These are phyloP conservation scores for Synergus japonicus DNA, from an alignment of 2,888 invertebrate genomes.

Conservation along the genomic window DNA sequence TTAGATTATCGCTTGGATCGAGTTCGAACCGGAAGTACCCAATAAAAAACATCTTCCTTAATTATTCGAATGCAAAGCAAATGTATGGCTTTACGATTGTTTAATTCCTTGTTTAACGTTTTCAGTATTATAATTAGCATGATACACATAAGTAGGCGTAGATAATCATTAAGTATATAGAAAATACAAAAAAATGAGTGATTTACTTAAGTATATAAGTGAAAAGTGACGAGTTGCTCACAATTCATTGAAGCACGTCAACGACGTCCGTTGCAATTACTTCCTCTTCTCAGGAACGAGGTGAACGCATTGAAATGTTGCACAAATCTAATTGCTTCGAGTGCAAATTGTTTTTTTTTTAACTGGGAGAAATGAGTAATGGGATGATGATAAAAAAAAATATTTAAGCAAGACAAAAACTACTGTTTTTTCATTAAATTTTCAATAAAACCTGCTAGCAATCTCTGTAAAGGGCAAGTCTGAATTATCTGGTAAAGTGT, in stretches of 20 bases:
- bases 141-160: too few species aligned
- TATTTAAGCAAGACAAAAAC: background rate
- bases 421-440: background rate
- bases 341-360: background rate
- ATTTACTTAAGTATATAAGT: background rate
- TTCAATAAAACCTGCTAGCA: background rate
- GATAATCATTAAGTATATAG: background rate
- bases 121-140: background rate
- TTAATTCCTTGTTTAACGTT: background rate
- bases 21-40: constrained; percentile 3
- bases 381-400: background rate
- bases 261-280: constrained; percentile 10
- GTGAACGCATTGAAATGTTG: constrained; percentile 28
- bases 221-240: background rate
- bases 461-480: background rate
- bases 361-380: background rate
- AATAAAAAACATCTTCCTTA: background rate
- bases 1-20: background rate
- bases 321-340: constrained; percentile 13
- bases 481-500: background rate
- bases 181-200: background rate
- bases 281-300: constrained; percentile 22
- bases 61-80: background rate
- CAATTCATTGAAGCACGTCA: constrained; percentile 23
- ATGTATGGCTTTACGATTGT: background rate